Evolutionary conservation across 2,113 vertebrate species (phyloP).

Genomic region (Myanophis thanlyinensis): DNA sequence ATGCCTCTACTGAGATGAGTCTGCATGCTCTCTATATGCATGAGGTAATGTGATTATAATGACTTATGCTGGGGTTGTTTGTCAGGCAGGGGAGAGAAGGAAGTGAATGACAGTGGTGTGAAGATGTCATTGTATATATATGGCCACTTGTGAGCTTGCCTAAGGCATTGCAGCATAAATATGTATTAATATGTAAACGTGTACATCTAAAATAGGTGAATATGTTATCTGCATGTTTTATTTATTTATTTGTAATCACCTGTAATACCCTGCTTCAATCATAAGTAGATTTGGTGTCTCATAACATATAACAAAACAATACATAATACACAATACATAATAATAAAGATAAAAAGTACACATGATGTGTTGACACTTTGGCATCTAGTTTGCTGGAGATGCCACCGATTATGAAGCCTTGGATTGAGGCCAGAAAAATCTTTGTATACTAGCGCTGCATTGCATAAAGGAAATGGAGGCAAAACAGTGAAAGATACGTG

Average conservation of each 20-base stretch:
- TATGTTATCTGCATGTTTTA: neutral
- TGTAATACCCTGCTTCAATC: neutral
- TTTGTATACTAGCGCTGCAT: neutral
- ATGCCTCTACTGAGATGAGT: constrained; percentile 97
- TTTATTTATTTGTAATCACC: neutral
- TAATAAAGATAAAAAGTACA: neutral
- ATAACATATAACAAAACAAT: neutral
- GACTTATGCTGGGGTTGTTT: neutral
- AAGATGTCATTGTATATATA: neutral
- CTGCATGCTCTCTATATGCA: constrained; percentile 97
- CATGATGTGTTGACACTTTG: neutral
- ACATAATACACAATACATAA: neutral
- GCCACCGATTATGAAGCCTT: neutral
- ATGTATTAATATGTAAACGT: neutral
- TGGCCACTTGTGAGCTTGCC: neutral
- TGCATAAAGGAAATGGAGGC: neutral
- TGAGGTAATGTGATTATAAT: constrained; percentile 76
- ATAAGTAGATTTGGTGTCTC: neutral
- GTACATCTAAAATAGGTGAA: neutral
- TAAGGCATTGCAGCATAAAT: neutral
- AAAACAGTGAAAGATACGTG: neutral
- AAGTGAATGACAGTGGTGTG: neutral
- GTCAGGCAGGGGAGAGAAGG: neutral
- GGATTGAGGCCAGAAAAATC: neutral
- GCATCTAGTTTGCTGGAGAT: neutral